Base-by-base conservation (phyloP, 2,113 vertebrate genomes). In the Eptesicus fuscus region DNA sequence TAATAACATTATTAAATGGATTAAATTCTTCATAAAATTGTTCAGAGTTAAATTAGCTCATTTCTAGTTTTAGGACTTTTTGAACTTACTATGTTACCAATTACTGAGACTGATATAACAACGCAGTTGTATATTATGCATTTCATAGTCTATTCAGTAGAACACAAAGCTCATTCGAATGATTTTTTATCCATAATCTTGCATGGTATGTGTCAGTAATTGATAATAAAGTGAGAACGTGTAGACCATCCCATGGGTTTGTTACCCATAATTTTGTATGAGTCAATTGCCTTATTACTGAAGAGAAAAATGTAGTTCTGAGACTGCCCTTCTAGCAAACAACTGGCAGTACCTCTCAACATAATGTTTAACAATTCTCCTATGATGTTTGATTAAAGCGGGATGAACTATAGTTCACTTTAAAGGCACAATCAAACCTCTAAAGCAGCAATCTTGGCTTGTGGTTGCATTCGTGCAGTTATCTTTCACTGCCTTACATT, bases 81-180 rank as follows among this genome's bases (percentile, higher is more conserved):
- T 94, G 93, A 80, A 96, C 93, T 82, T 88, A 96, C 83, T 95
- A 56, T 96, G 93, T 97, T 97, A 95, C 95, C 95, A 70, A 94
- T 96, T 95, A 89, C 90, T 96, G 97, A 97, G 93, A 95, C 96
- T 97, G 97, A 97, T 86, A 98, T 80, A 95, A 91, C 96, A 96
- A 97, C 97, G 93, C 96, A 95, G 94, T 97, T 96, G 92, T 95
- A 95, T 96, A 35, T 69, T 12, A 93, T 61, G 25, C 30, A n/a
- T 88, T 92, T 95, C 61, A 65, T 63, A 13, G n/a, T 35, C 32
- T 83, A 2, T 80, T 32, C n/a, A 49, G 83, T 65, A 42, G 12
- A 30, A 47, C 23, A 44, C 28, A 63, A 37, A 37, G 32, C 28
- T 5, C 51, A 44, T 53, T 28, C 37, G 53, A 35, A 35, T 63